phyloP scores from a whole-genome alignment of 2,113 vertebrate genomes.

The Leucopsar rothschildi region DNA sequence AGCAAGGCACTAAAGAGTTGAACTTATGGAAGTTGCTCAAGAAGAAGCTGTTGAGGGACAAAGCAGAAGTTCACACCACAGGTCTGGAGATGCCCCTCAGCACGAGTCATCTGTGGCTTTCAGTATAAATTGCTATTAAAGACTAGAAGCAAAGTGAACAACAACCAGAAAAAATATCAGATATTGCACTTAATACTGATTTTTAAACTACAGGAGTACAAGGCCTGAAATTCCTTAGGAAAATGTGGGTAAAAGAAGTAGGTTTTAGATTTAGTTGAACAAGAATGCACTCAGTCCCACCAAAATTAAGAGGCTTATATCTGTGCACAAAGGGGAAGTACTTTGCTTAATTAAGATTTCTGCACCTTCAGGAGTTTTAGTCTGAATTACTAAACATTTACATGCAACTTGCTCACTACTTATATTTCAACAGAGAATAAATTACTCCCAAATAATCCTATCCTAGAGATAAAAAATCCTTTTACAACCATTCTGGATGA shows the following conservation, averaged over 20 bases:
- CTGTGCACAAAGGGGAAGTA: not conserved
- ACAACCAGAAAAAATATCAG: not conserved
- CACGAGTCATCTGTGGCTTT: fast-evolving
- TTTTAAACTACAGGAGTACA: not conserved
- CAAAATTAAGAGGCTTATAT: not conserved
- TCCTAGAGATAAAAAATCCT: not conserved
- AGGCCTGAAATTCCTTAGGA: not conserved
- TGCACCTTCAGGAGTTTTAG: not conserved
- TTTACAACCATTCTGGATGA: not conserved
- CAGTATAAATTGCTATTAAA: not conserved
- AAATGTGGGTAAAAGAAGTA: not conserved
- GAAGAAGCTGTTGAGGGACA: not conserved
- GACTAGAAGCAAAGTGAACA: not conserved
- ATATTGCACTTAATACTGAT: not conserved
- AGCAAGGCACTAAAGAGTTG: not conserved
- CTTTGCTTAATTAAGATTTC: not conserved
- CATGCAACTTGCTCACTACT: not conserved
- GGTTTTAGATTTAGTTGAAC: not conserved
- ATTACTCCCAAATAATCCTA: not conserved
- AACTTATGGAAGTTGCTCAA: not conserved
- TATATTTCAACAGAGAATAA: not conserved
- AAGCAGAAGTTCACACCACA: not conserved
- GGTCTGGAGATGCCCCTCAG: not conserved
- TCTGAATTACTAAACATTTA: not conserved
- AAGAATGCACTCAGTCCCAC: not conserved